Percentiles rank a stretch among this genome's conserved stretches.
Evolutionary conservation across 92 coral and sea anemone species (phyloP).

Genomic region (Palythoa heliodiscus): DNA sequence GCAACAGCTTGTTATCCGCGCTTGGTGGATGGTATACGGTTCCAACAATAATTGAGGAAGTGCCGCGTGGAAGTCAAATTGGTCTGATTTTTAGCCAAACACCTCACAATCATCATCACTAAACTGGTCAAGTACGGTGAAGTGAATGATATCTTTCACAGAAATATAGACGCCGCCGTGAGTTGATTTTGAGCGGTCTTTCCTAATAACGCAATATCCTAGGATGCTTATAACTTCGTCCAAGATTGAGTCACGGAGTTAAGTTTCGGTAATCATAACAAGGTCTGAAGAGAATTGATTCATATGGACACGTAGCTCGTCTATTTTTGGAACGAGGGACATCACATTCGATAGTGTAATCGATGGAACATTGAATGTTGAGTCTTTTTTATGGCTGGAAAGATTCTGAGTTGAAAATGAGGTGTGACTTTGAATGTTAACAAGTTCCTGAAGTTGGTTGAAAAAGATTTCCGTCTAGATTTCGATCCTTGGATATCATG

Average conservation of each 20-base stretch:
- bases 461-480: not conserved
- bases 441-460: not conserved
- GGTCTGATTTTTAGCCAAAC: slow-evolving; percentile 24
- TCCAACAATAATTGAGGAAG: no score
- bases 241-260: slow-evolving; percentile 9
- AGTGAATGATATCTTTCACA: not conserved
- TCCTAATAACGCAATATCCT: slow-evolving; percentile 10
- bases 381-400: not conserved
- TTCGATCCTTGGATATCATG: not conserved
- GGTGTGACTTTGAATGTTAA: no score
- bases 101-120: not conserved
- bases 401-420: not conserved
- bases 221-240: slow-evolving; percentile 8
- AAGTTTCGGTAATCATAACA: not conserved
- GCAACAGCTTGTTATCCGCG: no score
- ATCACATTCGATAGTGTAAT: slow-evolving; percentile 7
- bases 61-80: not conserved
- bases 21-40: slow-evolving; percentile 34
- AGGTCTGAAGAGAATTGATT: slow-evolving; percentile 1
- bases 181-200: slow-evolving; percentile 2
- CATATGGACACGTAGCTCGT: slow-evolving; percentile 10
- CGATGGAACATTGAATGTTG: slow-evolving; percentile 15
- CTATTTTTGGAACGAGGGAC: slow-evolving; percentile 6
- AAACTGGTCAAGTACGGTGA: slow-evolving; percentile 9
- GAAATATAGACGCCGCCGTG: slow-evolving; percentile 19